Percentiles rank a stretch among this genome's conserved stretches.
Conservation (phyloP, 2,797 vertebrate genomes). For the Spondyliosoma cantharus region DNA sequence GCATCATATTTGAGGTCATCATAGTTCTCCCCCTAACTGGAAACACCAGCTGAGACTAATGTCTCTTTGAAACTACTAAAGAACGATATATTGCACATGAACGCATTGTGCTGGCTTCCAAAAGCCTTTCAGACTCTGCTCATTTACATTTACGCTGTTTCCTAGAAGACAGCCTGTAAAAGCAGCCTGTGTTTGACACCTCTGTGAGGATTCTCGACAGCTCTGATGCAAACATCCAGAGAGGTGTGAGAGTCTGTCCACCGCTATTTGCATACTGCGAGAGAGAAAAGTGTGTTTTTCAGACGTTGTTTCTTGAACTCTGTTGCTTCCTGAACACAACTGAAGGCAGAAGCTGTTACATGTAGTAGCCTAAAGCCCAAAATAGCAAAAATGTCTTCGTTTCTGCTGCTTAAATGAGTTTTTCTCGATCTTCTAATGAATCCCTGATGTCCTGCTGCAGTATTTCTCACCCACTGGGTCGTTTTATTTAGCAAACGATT, state of each 20-base stretch:
- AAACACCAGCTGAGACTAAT: background rate
- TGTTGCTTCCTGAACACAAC: constrained; percentile 4
- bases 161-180: background rate
- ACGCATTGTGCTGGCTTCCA: background rate
- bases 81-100: background rate
- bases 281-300: constrained; percentile 23
- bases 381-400: background rate
- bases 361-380: background rate
- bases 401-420: background rate
- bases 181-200: constrained; percentile 57
- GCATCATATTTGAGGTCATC: background rate
- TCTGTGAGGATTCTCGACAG: constrained; percentile 24
- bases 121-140: constrained; percentile 3
- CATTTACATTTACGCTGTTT: background rate
- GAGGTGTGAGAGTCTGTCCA: constrained; percentile 37
- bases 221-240: constrained; percentile 39
- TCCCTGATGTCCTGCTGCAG: background rate
- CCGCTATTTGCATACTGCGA: background rate
- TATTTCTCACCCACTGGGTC: background rate
- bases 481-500: background rate
- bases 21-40: background rate
- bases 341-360: background rate
- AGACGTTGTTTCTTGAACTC: constrained; percentile 7
- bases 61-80: background rate
- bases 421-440: background rate